phyloP scores from a whole-genome alignment of 2,888 invertebrate genomes.

The Phyto melanocephala region DNA sequence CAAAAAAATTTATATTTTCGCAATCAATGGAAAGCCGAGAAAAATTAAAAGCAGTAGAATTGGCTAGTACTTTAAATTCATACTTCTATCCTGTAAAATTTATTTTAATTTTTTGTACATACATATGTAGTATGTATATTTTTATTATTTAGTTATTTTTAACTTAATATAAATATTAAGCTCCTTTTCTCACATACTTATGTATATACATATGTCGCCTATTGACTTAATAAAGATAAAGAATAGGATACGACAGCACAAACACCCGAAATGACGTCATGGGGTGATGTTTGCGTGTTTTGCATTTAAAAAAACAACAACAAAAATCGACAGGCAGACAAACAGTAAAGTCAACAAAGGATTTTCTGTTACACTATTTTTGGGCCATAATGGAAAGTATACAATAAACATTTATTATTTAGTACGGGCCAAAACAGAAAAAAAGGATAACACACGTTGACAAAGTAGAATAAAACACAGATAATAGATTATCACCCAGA shows the following conservation, averaged over 20 bases:
- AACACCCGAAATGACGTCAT: slow-evolving; percentile 70
- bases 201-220: too few species aligned
- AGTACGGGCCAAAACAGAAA: slow-evolving; percentile 9
- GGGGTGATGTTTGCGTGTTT: slow-evolving; percentile 69
- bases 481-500: slow-evolving; percentile 47
- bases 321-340: background rate
- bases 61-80: too few species aligned
- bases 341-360: slow-evolving; percentile 24
- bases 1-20: too few species aligned
- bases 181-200: too few species aligned
- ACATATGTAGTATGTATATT: too few species aligned
- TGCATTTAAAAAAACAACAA: slow-evolving; percentile 1
- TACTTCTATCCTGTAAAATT: too few species aligned
- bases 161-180: too few species aligned
- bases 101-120: too few species aligned
- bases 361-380: background rate
- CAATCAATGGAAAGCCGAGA: too few species aligned
- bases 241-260: slow-evolving; percentile 25
- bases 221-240: slow-evolving; percentile 20
- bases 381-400: slow-evolving; percentile 2
- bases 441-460: slow-evolving; percentile 17
- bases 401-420: background rate
- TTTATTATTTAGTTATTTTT: too few species aligned
- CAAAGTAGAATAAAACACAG: slow-evolving; percentile 11
- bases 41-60: too few species aligned